A percentile compares a stretch with the other conserved stretches of the same genome.
These are phyloP conservation scores for Hyposoter didymator DNA, from an alignment of 2,888 invertebrate genomes.

Conservation along the genomic window DNA sequence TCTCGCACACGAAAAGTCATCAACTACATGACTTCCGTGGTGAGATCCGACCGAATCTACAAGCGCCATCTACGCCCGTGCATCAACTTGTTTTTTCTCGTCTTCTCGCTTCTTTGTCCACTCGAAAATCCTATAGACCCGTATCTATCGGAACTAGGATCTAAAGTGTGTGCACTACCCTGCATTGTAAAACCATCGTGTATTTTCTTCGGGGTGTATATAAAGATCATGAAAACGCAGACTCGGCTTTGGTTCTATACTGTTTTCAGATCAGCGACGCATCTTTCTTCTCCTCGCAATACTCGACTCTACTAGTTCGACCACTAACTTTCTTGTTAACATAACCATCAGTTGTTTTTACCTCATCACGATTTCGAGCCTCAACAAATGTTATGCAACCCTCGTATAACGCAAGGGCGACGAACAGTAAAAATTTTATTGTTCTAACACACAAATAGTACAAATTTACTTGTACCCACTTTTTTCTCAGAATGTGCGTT, in stretches of 20 bases:
- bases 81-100: slow-evolving; percentile 61
- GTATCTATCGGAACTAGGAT: slow-evolving; percentile 77
- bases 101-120: slow-evolving; percentile 31
- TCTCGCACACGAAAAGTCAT: slow-evolving; percentile 50
- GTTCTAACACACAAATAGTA: slow-evolving; percentile 11
- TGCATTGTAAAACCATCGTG: neutral
- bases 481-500: neutral
- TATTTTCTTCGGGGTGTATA: neutral
- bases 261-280: neutral
- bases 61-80: slow-evolving; percentile 73
- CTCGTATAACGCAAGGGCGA: slow-evolving; percentile 15
- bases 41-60: slow-evolving; percentile 76
- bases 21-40: slow-evolving; percentile 76
- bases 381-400: slow-evolving; percentile 26
- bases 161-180: slow-evolving; percentile 76
- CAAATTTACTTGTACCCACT: neutral
- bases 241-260: slow-evolving; percentile 8
- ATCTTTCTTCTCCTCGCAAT: slow-evolving; percentile 15
- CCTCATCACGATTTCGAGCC: slow-evolving; percentile 28
- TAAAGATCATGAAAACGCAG: slow-evolving; percentile 13
- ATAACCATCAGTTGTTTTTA: slow-evolving; percentile 19
- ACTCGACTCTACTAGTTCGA: slow-evolving; percentile 16
- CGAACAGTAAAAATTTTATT: slow-evolving; percentile 9
- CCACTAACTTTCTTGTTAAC: slow-evolving; percentile 32
- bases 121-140: slow-evolving; percentile 59